Conservation (phyloP, 2,113 vertebrate species). For the Varanus salvator region DNA sequence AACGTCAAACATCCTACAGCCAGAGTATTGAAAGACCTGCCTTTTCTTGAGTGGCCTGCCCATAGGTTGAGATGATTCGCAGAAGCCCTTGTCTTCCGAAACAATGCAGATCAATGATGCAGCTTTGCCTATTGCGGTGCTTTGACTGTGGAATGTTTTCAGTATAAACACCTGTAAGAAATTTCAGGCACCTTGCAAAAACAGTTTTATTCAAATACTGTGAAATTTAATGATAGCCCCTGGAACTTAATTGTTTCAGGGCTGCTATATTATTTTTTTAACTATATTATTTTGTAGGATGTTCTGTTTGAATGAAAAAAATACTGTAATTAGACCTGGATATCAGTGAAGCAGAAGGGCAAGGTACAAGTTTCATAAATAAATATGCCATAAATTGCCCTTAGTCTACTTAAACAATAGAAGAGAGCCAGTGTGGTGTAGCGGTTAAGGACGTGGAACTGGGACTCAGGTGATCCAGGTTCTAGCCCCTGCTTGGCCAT, state of each 20-base stretch:
- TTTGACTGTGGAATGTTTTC: background rate
- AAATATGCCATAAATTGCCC: conserved; percentile 1
- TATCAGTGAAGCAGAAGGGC: background rate
- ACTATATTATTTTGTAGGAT: background rate
- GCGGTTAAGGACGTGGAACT: no score
- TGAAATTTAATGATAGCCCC: background rate
- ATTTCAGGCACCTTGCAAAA: background rate
- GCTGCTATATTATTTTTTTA: background rate
- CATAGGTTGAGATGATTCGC: no score
- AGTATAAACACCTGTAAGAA: background rate
- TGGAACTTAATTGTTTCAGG: background rate
- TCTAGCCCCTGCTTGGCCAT: no score
- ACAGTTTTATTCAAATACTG: background rate
- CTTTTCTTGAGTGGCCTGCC: no score
- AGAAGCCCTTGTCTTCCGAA: background rate
- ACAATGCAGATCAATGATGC: background rate
- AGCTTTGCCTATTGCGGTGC: no score
- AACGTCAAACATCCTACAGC: no score
- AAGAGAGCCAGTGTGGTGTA: no score
- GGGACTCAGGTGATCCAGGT: no score
- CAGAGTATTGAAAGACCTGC: no score
- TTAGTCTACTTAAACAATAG: background rate
- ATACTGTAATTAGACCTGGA: background rate
- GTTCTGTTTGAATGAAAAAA: background rate
- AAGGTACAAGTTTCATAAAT: background rate